Evolutionary conservation across 2,113 vertebrate species (phyloP).

Genomic region (Oncorhynchus kisutch): DNA sequence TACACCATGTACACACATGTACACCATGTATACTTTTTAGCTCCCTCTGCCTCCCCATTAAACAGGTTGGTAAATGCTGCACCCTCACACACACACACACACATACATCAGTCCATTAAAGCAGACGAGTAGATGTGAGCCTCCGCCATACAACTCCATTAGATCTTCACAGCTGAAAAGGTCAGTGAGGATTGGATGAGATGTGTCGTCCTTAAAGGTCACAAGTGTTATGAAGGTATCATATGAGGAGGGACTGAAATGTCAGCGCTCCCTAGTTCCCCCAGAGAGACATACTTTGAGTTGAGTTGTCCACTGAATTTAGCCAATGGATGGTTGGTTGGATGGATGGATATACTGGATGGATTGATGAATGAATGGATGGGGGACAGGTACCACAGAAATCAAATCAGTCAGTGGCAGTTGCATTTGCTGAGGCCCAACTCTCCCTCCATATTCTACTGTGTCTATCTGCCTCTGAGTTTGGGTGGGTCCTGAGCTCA

Average conservation of each 20-base stretch:
- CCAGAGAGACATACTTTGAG: background rate
- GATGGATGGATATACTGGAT: too few species aligned
- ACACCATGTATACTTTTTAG: background rate
- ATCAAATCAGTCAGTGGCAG: background rate
- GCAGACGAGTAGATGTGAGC: background rate
- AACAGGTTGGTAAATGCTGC: background rate
- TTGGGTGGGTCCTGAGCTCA: too few species aligned
- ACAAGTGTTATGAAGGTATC: background rate
- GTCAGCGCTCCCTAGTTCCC: background rate
- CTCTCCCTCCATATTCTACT: too few species aligned
- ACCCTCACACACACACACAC: background rate
- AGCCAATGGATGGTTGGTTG: background rate
- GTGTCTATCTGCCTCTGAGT: too few species aligned
- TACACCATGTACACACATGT: background rate
- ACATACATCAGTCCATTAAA: background rate
- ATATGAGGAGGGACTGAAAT: background rate
- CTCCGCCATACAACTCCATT: background rate
- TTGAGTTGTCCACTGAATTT: background rate
- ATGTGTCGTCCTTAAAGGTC: background rate
- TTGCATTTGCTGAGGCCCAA: background rate
- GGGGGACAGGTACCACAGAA: background rate
- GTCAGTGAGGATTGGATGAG: background rate
- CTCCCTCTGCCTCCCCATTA: background rate
- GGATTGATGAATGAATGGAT: background rate
- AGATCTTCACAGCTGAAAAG: conserved; percentile 4